Percentiles rank a stretch among this genome's conserved stretches.
phyloP scores from a whole-genome alignment of 2,113 vertebrate genomes.

The Rhadina sibilatrix region DNA sequence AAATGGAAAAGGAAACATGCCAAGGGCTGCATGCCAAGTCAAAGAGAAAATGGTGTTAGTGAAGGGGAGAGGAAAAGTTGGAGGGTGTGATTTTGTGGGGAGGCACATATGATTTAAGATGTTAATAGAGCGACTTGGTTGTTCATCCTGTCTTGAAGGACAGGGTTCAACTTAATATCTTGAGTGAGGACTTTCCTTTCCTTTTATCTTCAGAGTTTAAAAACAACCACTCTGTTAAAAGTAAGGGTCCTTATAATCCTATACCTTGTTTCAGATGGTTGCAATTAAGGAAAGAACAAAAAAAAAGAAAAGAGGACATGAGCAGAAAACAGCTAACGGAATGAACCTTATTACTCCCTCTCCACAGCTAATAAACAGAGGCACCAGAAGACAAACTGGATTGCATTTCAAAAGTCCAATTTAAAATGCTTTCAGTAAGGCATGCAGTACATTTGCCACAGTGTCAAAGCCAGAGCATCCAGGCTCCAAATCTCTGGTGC shows the following conservation, averaged over 20 bases:
- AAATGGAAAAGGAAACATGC: not conserved
- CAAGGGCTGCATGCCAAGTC: not conserved
- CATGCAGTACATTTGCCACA: not conserved
- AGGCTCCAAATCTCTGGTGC: not conserved
- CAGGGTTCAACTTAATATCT: not conserved
- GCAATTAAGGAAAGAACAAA: not conserved
- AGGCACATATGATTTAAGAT: not conserved
- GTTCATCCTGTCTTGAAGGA: not conserved
- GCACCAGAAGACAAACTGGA: not conserved
- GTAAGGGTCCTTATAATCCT: not conserved
- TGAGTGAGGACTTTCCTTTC: not conserved
- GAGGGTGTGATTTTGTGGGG: not conserved
- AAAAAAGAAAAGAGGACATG: not conserved
- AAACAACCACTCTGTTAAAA: not conserved
- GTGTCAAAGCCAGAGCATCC: not conserved
- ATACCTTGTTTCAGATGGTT: not conserved
- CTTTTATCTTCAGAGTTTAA: not conserved
- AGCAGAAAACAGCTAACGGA: not conserved
- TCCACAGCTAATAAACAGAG: not conserved
- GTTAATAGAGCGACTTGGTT: not conserved
- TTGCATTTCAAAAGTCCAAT: not conserved
- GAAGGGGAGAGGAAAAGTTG: not conserved
- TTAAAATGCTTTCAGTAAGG: not conserved
- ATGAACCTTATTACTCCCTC: not conserved
- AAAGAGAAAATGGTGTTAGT: not conserved